phyloP scores from a whole-genome alignment of 1,140 invertebrate species.

The Diorhabda sublineata region DNA sequence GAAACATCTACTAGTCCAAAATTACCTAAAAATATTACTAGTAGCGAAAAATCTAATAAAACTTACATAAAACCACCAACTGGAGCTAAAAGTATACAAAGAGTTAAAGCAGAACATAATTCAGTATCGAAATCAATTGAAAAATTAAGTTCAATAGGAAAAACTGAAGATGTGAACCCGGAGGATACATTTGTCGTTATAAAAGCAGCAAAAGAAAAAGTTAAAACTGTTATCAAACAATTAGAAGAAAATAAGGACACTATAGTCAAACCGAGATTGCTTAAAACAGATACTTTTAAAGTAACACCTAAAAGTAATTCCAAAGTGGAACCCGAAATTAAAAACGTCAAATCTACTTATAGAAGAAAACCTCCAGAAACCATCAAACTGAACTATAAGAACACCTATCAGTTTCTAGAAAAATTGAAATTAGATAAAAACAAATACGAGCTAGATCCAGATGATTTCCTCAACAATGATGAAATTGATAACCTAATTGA shows the following conservation, averaged over 20 bases:
- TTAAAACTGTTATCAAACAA: constrained; percentile 30
- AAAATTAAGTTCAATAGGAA: constrained; percentile 15
- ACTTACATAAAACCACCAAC: no score
- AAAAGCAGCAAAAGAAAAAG: constrained; percentile 26
- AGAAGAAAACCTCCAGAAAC: constrained; percentile 18
- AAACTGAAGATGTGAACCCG: constrained; percentile 11
- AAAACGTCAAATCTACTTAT: constrained; percentile 5
- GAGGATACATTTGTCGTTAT: constrained; percentile 21
- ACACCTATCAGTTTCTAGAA: constrained; percentile 21
- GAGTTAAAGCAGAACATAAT: background rate
- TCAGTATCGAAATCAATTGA: constrained; percentile 18
- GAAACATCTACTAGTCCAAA: no score
- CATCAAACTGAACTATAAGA: constrained; percentile 26
- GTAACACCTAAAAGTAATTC: constrained; percentile 6
- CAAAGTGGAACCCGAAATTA: constrained; percentile 9
- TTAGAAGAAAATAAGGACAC: constrained; percentile 18
- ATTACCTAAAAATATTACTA: no score
- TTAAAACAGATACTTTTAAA: constrained; percentile 23
- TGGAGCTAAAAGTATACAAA: no score
- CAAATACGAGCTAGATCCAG: constrained; percentile 25
- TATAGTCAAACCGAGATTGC: constrained; percentile 9
- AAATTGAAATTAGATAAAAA: constrained; percentile 10
- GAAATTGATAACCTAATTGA: constrained; percentile 11
- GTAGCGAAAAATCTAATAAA: no score
- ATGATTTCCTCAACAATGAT: constrained; percentile 20